A percentile compares a stretch with the other conserved stretches of the same genome.
phyloP scores from a whole-genome alignment of 2,113 vertebrate genomes.

The Crotalus tigris region DNA sequence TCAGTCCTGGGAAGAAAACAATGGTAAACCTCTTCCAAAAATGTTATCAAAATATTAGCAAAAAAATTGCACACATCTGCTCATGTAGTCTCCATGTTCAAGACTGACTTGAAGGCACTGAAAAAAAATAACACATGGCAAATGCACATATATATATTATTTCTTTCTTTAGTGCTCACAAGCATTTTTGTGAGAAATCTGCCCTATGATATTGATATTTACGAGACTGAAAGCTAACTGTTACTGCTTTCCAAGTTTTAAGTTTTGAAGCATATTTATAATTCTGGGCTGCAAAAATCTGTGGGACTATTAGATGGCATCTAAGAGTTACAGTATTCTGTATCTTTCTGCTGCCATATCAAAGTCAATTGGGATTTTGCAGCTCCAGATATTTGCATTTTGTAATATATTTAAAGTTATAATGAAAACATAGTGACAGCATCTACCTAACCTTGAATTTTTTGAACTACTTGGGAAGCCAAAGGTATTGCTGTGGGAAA shows the following conservation, averaged over 20 bases:
- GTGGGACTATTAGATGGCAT: not conserved
- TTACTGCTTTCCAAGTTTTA: not conserved
- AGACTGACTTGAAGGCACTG: not conserved
- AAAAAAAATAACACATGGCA: not conserved
- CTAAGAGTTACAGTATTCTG: not conserved
- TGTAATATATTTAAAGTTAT: not conserved
- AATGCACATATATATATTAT: not conserved
- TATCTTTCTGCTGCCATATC: not conserved
- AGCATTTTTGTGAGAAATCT: not conserved
- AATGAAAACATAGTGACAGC: not conserved
- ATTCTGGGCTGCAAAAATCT: not conserved
- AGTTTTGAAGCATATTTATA: not conserved
- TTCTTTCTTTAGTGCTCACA: not conserved
- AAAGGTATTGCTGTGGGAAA: not conserved
- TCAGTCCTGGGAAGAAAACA: not conserved
- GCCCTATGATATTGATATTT: not conserved
- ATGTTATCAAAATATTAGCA: not conserved
- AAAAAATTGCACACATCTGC: not conserved
- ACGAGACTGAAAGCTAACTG: not conserved
- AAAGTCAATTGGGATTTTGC: not conserved
- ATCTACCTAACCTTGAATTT: not conserved
- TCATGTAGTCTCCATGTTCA: not conserved
- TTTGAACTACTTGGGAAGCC: not conserved
- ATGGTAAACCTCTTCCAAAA: not conserved
- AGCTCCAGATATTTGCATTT: not conserved